Base-by-base conservation (phyloP, 2,113 vertebrate genomes). In the Zonotrichia leucophrys region DNA sequence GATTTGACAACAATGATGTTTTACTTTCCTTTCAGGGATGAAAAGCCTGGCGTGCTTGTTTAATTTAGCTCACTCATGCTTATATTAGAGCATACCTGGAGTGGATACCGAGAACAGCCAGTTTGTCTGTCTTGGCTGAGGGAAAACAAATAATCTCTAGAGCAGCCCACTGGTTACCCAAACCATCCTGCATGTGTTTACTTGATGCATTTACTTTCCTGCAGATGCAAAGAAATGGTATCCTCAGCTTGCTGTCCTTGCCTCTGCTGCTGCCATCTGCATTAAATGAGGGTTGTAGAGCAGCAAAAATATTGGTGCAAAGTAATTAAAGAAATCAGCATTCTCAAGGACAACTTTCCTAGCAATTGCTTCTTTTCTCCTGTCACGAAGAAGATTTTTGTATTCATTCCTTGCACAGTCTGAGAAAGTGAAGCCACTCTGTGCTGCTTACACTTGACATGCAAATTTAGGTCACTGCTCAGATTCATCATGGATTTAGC, bases 21-120 rank as follows among this genome's bases (percentile, higher is more conserved):
- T 93, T 92, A 96, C 86, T 95, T 94, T 86, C 92, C 86, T 92
- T 94, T 93, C 90, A 90, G 83, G 95, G 92, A 82, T 69, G 74
- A 58, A 79, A 92, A 84, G 62, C 76, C 62, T 46, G 30, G 83
- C 83, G 52, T 76, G 60, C 62, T 95, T 96, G 88, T 96, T 96
- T 97, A 96, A 86, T 89, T 92, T 95, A 94, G 87, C 93, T 92
- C 56, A 5, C 85, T 83, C 17, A 1, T 89, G 96, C 89, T 97
- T 97, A 92, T 75, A 84, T 95, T 96, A 91, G 53, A 79, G 23
- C 0, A 3, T 92, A 95, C 92, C 94, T 96, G 90, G 58, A 83
- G n/a, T 58, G 76, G 66, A 76, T 82, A 87, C 60, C 0, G 0
- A 58, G 58, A 56, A 66, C 33, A 64, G 90, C 83, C 75, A 60